Percentiles rank a stretch among this genome's conserved stretches.
Evolutionary conservation across 2,888 invertebrate genomes (phyloP).

Genomic region (Drosophila lacicola): DNA sequence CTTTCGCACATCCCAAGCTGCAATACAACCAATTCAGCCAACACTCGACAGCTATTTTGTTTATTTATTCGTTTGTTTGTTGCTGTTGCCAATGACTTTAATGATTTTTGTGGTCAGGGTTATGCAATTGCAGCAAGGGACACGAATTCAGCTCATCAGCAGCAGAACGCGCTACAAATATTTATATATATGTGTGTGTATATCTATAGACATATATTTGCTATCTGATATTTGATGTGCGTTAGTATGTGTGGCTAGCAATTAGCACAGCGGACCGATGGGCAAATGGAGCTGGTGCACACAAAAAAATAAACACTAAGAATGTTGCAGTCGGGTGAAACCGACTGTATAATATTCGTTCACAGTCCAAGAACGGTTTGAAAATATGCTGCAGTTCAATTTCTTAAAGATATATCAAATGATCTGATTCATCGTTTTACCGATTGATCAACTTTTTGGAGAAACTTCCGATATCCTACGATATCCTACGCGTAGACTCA

Average conservation of each 20-base stretch:
- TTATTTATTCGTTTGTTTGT: conserved; percentile 15
- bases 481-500: no score
- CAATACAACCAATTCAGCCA: conserved; percentile 1
- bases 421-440: no score
- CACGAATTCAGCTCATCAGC: conserved; percentile 16
- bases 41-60: conserved; percentile 22
- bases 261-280: conserved; percentile 27
- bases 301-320: conserved; percentile 20
- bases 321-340: no score
- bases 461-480: no score
- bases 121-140: conserved; percentile 37
- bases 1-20: conserved; percentile 51
- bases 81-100: conserved; percentile 42
- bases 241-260: conserved; percentile 34
- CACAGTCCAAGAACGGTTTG: no score
- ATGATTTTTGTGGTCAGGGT: conserved; percentile 49
- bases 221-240: conserved; percentile 10
- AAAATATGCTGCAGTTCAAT: no score
- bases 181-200: background rate
- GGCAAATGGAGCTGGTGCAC: conserved; percentile 12
- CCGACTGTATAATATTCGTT: no score
- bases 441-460: no score
- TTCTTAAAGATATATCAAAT: no score
- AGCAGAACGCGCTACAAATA: background rate
- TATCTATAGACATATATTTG: background rate